Conservation (phyloP, 2,888 invertebrate genomes). For the Caenorhabditis doughertyi region DNA sequence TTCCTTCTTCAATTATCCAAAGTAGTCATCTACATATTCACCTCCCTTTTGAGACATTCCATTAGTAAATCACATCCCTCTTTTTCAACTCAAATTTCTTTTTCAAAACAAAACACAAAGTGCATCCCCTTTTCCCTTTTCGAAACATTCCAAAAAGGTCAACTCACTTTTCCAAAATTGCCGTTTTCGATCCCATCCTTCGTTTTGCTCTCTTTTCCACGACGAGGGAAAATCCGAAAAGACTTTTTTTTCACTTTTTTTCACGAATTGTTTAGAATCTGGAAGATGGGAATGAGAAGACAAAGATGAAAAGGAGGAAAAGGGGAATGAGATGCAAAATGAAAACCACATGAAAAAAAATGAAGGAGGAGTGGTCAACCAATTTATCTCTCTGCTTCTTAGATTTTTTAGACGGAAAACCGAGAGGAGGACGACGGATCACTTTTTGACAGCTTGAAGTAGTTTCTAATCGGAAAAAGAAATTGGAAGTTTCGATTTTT, state of each 20-base stretch:
- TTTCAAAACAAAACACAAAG: constrained; percentile 4
- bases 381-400: neutral
- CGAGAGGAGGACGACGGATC: too few relatives aligned
- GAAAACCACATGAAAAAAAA: constrained; percentile 44
- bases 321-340: constrained; percentile 33
- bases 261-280: constrained; percentile 34
- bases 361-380: neutral
- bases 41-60: constrained; percentile 31
- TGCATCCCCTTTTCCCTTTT: neutral
- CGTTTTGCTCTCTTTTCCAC: constrained; percentile 10
- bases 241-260: too few relatives aligned
- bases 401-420: too few relatives aligned
- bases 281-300: too few relatives aligned
- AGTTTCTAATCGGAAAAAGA: neutral
- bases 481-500: neutral
- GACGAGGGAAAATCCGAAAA: too few relatives aligned
- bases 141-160: constrained; percentile 14
- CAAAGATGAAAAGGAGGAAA: too few relatives aligned
- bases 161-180: constrained; percentile 39
- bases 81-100: too few relatives aligned
- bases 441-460: constrained; percentile 4
- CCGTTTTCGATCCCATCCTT: constrained; percentile 27
- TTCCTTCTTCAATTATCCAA: constrained; percentile 4
- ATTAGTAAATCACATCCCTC: constrained; percentile 48
- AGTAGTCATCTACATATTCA: too few relatives aligned